phyloP scores from a whole-genome alignment of 2,113 vertebrate species.

The Motacilla tschutschensis region DNA sequence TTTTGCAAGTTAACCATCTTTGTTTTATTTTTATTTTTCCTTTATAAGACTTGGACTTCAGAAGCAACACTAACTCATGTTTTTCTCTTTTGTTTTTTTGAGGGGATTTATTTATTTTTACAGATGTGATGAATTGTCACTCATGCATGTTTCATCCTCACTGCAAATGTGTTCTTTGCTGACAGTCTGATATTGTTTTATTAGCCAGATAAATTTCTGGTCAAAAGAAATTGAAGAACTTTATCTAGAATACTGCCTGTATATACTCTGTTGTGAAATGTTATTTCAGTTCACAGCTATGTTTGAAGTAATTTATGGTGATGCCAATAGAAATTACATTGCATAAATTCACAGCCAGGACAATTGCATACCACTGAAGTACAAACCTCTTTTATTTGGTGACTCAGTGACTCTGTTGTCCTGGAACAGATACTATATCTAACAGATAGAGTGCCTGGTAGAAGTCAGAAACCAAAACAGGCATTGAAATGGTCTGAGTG shows the following conservation, averaged over 20 bases:
- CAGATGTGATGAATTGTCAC: background rate
- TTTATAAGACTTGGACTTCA: background rate
- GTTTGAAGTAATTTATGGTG: background rate
- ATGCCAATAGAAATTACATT: background rate
- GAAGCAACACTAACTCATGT: background rate
- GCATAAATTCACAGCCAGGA: background rate
- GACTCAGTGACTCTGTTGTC: background rate
- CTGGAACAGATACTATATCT: background rate
- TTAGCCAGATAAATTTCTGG: background rate
- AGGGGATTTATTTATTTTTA: background rate
- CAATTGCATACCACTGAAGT: background rate
- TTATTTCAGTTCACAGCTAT: background rate
- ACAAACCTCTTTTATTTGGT: background rate
- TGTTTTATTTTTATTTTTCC: background rate
- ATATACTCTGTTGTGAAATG: background rate
- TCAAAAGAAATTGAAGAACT: background rate
- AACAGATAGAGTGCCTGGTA: background rate
- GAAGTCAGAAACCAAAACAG: background rate
- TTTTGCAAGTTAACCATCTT: constrained; percentile 29
- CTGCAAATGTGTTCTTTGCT: background rate
- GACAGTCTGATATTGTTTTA: background rate
- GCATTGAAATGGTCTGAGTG: background rate
- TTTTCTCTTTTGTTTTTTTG: background rate
- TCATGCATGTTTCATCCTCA: background rate
- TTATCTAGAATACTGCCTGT: background rate